phyloP scores from a whole-genome alignment of 2,888 invertebrate species.

The Caenorhabditis macrosperma region DNA sequence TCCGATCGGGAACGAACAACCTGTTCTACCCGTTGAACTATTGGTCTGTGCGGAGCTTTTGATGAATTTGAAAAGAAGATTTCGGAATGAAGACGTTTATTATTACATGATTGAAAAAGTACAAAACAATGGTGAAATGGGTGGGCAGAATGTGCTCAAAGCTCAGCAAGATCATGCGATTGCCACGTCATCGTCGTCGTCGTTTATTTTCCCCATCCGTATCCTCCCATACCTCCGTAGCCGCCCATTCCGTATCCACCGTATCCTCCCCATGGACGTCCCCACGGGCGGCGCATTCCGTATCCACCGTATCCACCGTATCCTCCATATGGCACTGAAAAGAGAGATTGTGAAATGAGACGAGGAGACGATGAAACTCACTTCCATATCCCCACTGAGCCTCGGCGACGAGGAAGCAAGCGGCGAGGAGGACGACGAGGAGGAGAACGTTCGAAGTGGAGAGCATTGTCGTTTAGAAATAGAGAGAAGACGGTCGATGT shows the following conservation, averaged over 20 bases:
- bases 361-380: conserved; percentile 10
- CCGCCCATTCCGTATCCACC: conserved; percentile 43
- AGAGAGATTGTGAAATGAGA: not conserved
- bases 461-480: conserved; percentile 27
- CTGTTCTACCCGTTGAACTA: too few relatives aligned
- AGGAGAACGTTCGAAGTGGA: conserved; percentile 32
- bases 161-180: not conserved
- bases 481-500: conserved; percentile 19
- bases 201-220: conserved; percentile 47
- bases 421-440: conserved; percentile 41
- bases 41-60: too few relatives aligned
- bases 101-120: not conserved
- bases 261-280: conserved; percentile 43
- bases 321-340: conserved; percentile 45
- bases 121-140: not conserved
- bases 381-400: conserved; percentile 56
- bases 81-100: not conserved
- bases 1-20: too few relatives aligned
- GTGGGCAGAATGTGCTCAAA: not conserved
- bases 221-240: conserved; percentile 54
- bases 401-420: conserved; percentile 37
- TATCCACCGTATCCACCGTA: conserved; percentile 36
- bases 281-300: conserved; percentile 21
- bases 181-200: not conserved
- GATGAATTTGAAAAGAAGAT: not conserved